Base-by-base conservation (phyloP, 1,140 invertebrate species). In the Drosophila mauritiana region DNA sequence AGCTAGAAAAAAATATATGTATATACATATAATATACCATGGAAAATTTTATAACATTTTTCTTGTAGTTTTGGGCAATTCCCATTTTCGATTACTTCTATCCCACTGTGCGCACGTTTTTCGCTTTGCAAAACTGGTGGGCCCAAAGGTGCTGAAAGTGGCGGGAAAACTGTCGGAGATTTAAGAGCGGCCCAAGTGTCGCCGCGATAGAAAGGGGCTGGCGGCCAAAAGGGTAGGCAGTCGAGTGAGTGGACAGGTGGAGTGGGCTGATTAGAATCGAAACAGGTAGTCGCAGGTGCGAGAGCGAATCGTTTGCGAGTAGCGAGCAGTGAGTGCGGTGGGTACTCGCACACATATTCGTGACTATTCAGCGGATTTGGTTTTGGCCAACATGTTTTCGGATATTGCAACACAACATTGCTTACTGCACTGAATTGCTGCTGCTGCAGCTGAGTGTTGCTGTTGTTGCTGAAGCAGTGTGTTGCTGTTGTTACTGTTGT, bases 91-190 rank as follows among this genome's bases (percentile, higher is more conserved):
- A 0, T 10, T 13, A 36, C 3, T n/a, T 65, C 36, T n/a, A 5
- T 6, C 17, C 67, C 83, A 88, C 76, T 83, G 79, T 88, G 76
- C 83, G 83, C 83, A 88, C 83, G 83, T 88, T 88, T 85, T 83
- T 79, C 68, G 37, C 70, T 78, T 83, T 72, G 70, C 70, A 46
- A 83, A 86, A 72, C 48, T 75, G 72, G 65, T 63, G 75, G 63
- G 76, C 72, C 76, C 58, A 56, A 72, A 89, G 83, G 83, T 83
- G 84, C 79, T 73, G 70, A 86, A 79, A 83, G 84, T 89, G 84
- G 83, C 83, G 83, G 83, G 83, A 88, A 88, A 88, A 83, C 63
- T 83, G 62, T 88, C 52, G 43, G 63, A 79, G 69, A 86, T 68
- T 86, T 78, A 40, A 74, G 75, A 59, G 80, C 54, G 74, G 61